Percentiles rank a stretch among this genome's conserved stretches.
phyloP scores from a whole-genome alignment of 2,113 vertebrate species.

The Corapipo altera region DNA sequence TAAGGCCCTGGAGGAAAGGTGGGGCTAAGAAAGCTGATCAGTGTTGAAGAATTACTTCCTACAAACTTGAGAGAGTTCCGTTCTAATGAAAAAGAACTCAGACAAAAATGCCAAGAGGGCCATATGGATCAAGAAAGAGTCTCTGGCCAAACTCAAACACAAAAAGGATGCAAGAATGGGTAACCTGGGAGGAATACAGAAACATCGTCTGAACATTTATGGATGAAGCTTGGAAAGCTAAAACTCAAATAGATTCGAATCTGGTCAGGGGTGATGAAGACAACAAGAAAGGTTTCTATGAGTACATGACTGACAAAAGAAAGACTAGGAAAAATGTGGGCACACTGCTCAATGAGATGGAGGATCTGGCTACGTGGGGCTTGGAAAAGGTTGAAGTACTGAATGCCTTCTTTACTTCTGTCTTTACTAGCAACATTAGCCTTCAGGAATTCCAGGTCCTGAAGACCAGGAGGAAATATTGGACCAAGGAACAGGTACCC shows the following conservation, averaged over 20 bases:
- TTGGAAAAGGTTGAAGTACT: not conserved
- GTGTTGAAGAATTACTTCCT: not conserved
- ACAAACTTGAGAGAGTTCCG: not conserved
- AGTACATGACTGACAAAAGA: not conserved
- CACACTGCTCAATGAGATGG: not conserved
- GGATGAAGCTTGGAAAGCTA: not conserved
- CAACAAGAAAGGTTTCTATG: not conserved
- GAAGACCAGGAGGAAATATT: not conserved
- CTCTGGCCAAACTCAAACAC: not conserved
- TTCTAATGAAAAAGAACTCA: not conserved
- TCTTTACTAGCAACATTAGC: not conserved
- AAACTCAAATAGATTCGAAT: not conserved
- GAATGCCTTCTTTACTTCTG: not conserved
- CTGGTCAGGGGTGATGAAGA: not conserved
- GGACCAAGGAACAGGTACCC: not conserved
- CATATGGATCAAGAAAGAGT: not conserved
- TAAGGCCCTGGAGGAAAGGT: not conserved
- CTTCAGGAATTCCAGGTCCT: not conserved
- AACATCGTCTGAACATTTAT: not conserved
- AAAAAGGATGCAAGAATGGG: not conserved
- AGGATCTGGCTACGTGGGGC: not conserved
- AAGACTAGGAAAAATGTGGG: not conserved
- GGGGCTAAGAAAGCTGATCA: not conserved
- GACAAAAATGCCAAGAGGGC: not conserved
- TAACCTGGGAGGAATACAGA: not conserved